Evolutionary conservation across 1,140 invertebrate species (phyloP).

Genomic region (Drosophila watanabei): DNA sequence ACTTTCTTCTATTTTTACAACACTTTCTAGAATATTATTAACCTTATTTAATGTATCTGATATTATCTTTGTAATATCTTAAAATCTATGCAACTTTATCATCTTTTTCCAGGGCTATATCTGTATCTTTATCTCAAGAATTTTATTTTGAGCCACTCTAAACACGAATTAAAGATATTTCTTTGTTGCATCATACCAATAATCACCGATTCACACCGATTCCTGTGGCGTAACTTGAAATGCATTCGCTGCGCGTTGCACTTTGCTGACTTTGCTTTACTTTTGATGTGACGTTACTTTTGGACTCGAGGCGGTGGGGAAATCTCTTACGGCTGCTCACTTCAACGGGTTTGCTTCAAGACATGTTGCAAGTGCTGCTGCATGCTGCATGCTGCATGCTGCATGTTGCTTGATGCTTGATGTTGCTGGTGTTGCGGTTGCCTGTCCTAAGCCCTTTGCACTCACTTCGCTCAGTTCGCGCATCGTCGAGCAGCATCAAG

Average conservation of each 20-base stretch:
- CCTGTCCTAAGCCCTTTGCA: conserved; percentile 39
- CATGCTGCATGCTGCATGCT: neutral
- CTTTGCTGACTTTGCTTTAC: conserved; percentile 49
- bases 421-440: conserved; percentile 10
- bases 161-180: neutral
- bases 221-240: neutral
- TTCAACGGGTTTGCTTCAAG: conserved; percentile 52
- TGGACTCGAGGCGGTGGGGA: conserved; percentile 6
- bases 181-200: neutral
- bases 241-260: conserved; percentile 41
- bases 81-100: neutral
- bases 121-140: neutral
- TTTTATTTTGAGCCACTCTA: neutral
- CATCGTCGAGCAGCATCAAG: conserved; percentile 51
- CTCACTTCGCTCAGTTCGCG: conserved; percentile 38
- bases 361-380: conserved; percentile 9
- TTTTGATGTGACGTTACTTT: conserved; percentile 23
- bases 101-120: neutral
- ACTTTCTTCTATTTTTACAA: neutral
- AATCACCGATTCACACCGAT: neutral
- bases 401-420: neutral
- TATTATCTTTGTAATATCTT: neutral
- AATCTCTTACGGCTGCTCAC: conserved; percentile 49
- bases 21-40: neutral
- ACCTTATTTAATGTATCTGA: neutral